Percentiles rank a stretch among this genome's conserved stretches.
These are phyloP conservation scores for Rotaria sp. DNA, from an alignment of 2,888 invertebrate genomes.

Conservation along the genomic window DNA sequence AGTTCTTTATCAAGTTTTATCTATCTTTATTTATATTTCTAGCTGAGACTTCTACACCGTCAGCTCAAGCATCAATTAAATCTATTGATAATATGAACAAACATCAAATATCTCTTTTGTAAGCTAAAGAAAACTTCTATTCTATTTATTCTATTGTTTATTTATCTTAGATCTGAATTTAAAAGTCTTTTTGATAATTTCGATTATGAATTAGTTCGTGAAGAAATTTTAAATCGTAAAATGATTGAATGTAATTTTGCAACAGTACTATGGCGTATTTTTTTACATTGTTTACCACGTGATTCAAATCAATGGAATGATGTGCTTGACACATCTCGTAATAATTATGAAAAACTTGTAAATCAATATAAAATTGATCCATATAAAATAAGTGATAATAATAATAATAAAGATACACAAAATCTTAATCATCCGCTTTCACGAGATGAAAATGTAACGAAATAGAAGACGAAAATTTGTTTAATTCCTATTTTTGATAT, in stretches of 20 bases:
- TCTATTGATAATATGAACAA: neutral
- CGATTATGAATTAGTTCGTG: neutral
- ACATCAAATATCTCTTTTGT: neutral
- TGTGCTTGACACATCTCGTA: neutral
- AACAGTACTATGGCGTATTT: neutral
- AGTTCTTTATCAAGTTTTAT: neutral
- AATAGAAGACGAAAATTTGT: neutral
- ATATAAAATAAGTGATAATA: neutral
- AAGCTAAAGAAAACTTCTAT: neutral
- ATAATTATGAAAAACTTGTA: neutral
- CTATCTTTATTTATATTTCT: neutral
- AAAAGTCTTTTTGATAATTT: neutral
- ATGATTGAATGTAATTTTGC: neutral
- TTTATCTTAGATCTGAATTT: neutral
- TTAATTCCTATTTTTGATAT: neutral
- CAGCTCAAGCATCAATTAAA: neutral
- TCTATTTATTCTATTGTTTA: neutral
- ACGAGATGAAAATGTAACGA: neutral
- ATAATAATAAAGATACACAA: neutral
- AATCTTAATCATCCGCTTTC: slow-evolving; percentile 4
- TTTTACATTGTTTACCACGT: slow-evolving; percentile 20
- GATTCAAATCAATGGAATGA: neutral
- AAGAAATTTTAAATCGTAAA: neutral
- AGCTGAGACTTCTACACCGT: neutral
- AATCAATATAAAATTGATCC: slow-evolving; percentile 11